These are phyloP conservation scores for Laticauda colubrina DNA, from an alignment of 2,113 vertebrate genomes.

Conservation along the genomic window DNA sequence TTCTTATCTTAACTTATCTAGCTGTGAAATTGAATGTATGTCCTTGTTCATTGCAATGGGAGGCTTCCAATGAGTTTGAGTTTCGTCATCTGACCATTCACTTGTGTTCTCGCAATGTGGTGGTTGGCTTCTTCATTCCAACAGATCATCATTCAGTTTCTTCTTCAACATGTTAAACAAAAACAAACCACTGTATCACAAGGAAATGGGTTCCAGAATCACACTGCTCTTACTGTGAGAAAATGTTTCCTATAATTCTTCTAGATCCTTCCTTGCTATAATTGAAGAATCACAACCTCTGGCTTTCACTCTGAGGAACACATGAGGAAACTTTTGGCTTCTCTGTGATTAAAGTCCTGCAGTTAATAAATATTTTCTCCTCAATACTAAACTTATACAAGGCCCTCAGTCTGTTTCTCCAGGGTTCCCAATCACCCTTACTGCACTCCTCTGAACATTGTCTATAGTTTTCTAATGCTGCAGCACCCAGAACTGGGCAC, in stretches of 20 bases:
- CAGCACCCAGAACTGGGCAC: not conserved
- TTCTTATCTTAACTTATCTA: too few relatives aligned
- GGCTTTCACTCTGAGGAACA: not conserved
- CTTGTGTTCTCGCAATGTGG: not conserved
- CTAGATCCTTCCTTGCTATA: not conserved
- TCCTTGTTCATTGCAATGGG: not conserved
- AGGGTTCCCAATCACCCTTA: not conserved
- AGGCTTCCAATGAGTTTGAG: not conserved
- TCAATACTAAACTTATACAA: not conserved
- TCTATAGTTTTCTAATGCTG: not conserved
- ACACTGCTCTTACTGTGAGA: not conserved
- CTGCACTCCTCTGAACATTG: not conserved
- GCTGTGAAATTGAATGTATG: not conserved
- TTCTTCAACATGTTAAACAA: not conserved
- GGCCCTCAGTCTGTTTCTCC: not conserved
- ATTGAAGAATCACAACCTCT: not conserved
- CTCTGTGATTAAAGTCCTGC: not conserved
- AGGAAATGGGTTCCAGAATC: not conserved
- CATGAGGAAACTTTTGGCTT: not conserved
- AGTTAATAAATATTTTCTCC: not conserved
- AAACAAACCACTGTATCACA: not conserved
- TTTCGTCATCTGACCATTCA: not conserved
- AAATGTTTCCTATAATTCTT: not conserved
- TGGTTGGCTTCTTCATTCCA: not conserved
- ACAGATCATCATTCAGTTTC: not conserved